A percentile compares a stretch with the other conserved stretches of the same genome.
phyloP scores from a whole-genome alignment of 2,888 invertebrate species.

The Drosophila neotestacea region DNA sequence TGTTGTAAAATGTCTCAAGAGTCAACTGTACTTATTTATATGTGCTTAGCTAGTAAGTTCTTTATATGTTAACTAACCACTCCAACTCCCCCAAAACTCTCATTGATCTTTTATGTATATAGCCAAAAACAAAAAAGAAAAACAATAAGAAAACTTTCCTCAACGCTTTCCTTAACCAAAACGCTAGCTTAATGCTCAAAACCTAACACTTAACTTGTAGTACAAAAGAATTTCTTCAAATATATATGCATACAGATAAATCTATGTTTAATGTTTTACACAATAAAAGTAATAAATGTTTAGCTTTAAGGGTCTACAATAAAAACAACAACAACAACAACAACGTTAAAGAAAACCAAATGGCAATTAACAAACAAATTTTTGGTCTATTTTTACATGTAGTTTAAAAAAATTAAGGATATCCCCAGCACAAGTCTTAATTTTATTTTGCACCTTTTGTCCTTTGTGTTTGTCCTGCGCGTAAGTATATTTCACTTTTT shows the following conservation, averaged over 20 bases:
- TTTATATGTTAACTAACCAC: conserved; percentile 53
- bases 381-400: conserved; percentile 19
- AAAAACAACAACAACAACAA: conserved; percentile 42
- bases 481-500: conserved; percentile 43
- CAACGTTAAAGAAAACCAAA: conserved; percentile 26
- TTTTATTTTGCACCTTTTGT: conserved; percentile 35
- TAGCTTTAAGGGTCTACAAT: conserved; percentile 70
- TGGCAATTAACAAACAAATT: conserved; percentile 31
- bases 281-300: conserved; percentile 72
- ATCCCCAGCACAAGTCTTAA: conserved; percentile 26
- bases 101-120: conserved; percentile 51
- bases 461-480: conserved; percentile 51
- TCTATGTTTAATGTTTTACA: conserved; percentile 70
- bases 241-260: conserved; percentile 35
- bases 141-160: conserved; percentile 4
- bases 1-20: conserved; percentile 52
- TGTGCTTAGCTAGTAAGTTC: conserved; percentile 69
- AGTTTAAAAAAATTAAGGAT: neutral
- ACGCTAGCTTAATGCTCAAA: conserved; percentile 69
- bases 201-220: conserved; percentile 72
- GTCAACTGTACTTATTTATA: conserved; percentile 65
- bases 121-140: conserved; percentile 34
- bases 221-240: conserved; percentile 65
- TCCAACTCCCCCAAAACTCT: conserved; percentile 7
- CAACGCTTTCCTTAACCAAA: conserved; percentile 75